These are phyloP conservation scores for Actinemys pallida DNA, from an alignment of 2,113 vertebrate species.

Conservation along the genomic window DNA sequence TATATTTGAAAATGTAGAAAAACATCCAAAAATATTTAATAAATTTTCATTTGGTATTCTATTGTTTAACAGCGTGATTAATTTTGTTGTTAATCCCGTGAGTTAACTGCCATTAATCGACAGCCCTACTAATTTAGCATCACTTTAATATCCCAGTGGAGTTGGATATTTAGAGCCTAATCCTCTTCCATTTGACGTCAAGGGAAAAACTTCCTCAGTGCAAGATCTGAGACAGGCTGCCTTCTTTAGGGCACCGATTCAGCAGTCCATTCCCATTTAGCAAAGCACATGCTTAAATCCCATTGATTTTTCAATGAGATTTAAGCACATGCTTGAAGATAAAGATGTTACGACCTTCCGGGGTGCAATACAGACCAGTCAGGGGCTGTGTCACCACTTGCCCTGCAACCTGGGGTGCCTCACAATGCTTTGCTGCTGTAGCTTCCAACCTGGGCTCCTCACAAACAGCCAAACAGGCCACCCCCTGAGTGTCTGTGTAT, in stretches of 20 bases:
- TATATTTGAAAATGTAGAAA: too few species aligned
- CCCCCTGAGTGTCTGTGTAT: not conserved
- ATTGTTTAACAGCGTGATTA: too few species aligned
- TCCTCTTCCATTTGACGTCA: not conserved
- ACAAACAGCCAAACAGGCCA: not conserved
- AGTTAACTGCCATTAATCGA: too few species aligned
- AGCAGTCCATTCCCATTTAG: not conserved
- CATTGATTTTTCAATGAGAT: not conserved
- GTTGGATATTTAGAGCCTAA: not conserved
- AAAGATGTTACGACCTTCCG: not conserved
- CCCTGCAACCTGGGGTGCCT: not conserved
- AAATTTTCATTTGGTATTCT: too few species aligned
- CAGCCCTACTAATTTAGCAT: not conserved
- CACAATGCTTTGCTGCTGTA: not conserved
- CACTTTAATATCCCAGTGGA: not conserved
- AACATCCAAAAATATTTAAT: too few species aligned
- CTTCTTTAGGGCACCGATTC: not conserved
- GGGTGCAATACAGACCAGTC: not conserved
- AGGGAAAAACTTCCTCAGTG: not conserved
- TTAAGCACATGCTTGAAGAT: not conserved
- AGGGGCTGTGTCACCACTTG: not conserved
- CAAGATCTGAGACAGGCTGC: not conserved
- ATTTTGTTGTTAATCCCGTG: too few species aligned
- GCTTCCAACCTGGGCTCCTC: not conserved
- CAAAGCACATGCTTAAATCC: not conserved